Conservation (phyloP, 2,797 vertebrate genomes). For the Orientallactaga sibirica region DNA sequence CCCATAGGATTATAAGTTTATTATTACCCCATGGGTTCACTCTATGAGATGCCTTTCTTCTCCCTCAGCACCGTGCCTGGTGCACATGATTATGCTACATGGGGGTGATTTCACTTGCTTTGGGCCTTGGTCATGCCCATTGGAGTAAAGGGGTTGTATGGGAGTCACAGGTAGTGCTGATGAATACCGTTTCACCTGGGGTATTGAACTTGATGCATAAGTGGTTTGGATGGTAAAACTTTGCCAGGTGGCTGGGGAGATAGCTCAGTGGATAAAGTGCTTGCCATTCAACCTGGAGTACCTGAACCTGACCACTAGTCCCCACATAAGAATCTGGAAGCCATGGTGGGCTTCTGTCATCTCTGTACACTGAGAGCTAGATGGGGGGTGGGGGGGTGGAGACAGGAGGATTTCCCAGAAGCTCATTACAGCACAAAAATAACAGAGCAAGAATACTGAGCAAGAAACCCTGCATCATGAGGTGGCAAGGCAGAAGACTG, state of each 20-base stretch:
- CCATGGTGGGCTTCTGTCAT: too few relatives aligned
- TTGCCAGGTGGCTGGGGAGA: background rate
- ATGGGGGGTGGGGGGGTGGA: too few relatives aligned
- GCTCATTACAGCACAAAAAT: too few relatives aligned
- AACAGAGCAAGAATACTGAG: too few relatives aligned
- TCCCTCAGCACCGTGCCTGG: background rate
- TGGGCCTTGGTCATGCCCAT: background rate
- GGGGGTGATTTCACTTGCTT: background rate
- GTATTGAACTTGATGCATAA: background rate
- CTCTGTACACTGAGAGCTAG: too few relatives aligned
- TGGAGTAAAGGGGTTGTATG: background rate
- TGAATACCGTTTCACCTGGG: background rate
- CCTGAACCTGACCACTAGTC: too few relatives aligned
- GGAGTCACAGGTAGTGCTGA: background rate
- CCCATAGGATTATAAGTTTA: background rate
- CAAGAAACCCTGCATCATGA: too few relatives aligned
- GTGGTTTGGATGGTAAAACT: background rate
- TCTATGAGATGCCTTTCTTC: background rate
- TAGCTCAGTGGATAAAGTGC: too few relatives aligned
- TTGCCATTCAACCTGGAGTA: too few relatives aligned
- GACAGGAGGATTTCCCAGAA: too few relatives aligned
- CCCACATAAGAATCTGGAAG: too few relatives aligned
- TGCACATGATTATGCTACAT: background rate
- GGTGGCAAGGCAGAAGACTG: too few relatives aligned
- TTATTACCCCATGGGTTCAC: background rate